These are phyloP conservation scores for Microcaecilia unicolor DNA, from an alignment of 2,797 vertebrate species.

Conservation along the genomic window DNA sequence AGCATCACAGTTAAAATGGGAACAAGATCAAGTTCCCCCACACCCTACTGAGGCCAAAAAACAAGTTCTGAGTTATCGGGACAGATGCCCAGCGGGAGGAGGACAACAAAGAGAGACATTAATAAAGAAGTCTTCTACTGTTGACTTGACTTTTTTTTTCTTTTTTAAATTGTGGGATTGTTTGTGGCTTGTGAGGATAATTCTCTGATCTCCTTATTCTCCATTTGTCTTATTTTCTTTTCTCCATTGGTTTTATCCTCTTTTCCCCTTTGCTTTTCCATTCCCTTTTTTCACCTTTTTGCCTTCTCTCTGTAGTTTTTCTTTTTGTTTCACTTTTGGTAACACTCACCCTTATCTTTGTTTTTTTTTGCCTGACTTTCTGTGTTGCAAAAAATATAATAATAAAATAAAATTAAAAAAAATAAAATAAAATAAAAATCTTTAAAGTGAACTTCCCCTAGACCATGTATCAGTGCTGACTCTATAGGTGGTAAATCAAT, in stretches of 20 bases:
- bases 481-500: constrained; percentile 84
- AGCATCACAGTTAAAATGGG: too few relatives aligned
- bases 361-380: constrained; percentile 40
- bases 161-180: constrained; percentile 64
- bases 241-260: background rate
- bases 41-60: background rate
- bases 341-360: too few relatives aligned
- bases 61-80: background rate
- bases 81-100: background rate
- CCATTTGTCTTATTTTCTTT: constrained; percentile 17
- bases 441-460: constrained; percentile 50
- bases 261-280: constrained; percentile 42
- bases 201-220: constrained; percentile 37
- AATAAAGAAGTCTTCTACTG: constrained; percentile 9
- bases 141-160: constrained; percentile 25
- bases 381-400: constrained; percentile 63
- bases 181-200: constrained; percentile 66
- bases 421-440: constrained; percentile 24
- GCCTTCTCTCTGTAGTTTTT: too few relatives aligned
- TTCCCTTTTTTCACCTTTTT: constrained; percentile 33
- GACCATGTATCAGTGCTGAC: constrained; percentile 81
- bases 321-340: too few relatives aligned
- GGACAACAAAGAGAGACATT: constrained; percentile 8
- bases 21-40: background rate
- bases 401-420: constrained; percentile 26